Evolutionary conservation across 2,113 vertebrate species (phyloP), one percentile per base, ranked within the genome.

Genomic region (Hipposideros armiger): DNA sequence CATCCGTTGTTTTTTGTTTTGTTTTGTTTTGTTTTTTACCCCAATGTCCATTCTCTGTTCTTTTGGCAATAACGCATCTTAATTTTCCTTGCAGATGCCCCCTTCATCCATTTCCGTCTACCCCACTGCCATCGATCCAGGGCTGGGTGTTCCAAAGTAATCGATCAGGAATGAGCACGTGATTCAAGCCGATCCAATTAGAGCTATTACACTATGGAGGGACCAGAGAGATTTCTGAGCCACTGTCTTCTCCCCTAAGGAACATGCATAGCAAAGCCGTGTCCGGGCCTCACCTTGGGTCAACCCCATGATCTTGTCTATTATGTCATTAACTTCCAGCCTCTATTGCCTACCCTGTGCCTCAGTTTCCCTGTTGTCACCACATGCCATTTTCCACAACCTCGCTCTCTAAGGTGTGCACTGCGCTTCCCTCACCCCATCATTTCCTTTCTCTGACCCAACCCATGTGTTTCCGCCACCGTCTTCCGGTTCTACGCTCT

Each of bases 1-100:
- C 0, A 1, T 13, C 36, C 36, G 36, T 26, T 11, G 24, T 1
- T 16, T 30, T 9, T 1, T 7, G 47, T 22, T 3, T 3, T 22
- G n/a, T 30, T 9, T 1, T 7, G 47, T 30, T 9, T 1, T 7
- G 47, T 22, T 3, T 3, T 22, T 36, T 36, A 36, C 42, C 30
- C 42, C 26, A 16, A 16, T 15, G 16, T 20, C 74, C 58, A 32
- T 24, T 50, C 16, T 88, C 32, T n/a, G 15, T n/a, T 66, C 40
- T 87, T 72, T 58, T 36, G 20, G 32, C 9, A 64, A 5, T 1
- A 6, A 32, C 2, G 14, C 11, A 32, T 20, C 8, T 32, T 76
- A 7, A 32, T 16, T 67, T 76, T 16, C 50, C 74, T 69, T 60
- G 17, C 15, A 36, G 80, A 56, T 0, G 3, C 7, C 28, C 40